Evolutionary conservation across 2,113 vertebrate genomes (phyloP).

Genomic region (Callipepla californica): DNA sequence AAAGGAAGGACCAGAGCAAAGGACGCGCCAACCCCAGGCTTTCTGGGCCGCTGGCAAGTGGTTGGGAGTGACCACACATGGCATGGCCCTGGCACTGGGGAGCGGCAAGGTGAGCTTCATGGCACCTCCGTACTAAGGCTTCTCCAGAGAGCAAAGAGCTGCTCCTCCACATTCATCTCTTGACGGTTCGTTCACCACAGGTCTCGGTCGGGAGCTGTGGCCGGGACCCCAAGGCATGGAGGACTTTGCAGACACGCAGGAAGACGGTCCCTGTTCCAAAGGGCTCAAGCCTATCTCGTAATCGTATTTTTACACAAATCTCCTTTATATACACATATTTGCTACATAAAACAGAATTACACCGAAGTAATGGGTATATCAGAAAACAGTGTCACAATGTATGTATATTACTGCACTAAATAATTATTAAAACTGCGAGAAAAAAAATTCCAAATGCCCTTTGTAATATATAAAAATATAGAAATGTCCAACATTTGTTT

Average conservation of each 20-base stretch:
- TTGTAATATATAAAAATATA: conserved; percentile 68
- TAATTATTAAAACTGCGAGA: conserved; percentile 55
- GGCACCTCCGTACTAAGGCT: neutral
- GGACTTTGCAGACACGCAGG: conserved; percentile 35
- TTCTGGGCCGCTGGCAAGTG: neutral
- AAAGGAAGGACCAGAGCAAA: neutral
- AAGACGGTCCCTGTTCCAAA: conserved; percentile 6
- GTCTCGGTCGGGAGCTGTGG: neutral
- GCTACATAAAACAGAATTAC: conserved; percentile 69
- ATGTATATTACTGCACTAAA: conserved; percentile 54
- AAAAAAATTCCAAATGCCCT: conserved; percentile 65
- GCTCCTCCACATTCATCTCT: neutral
- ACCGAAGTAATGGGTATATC: conserved; percentile 44
- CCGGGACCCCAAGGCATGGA: conserved; percentile 2
- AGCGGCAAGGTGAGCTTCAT: neutral
- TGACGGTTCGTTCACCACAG: neutral
- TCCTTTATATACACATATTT: conserved; percentile 59
- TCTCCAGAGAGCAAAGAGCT: neutral
- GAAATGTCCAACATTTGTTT: conserved; percentile 46
- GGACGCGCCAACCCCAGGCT: neutral
- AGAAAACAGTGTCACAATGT: conserved; percentile 41
- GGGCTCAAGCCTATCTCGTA: conserved; percentile 9
- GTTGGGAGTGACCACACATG: accelerated
- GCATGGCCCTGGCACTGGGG: neutral
- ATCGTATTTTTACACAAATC: neutral